A percentile compares a stretch with the other conserved stretches of the same genome.
Conservation (phyloP, 2,113 vertebrate species). For the Tapirus terrestris region DNA sequence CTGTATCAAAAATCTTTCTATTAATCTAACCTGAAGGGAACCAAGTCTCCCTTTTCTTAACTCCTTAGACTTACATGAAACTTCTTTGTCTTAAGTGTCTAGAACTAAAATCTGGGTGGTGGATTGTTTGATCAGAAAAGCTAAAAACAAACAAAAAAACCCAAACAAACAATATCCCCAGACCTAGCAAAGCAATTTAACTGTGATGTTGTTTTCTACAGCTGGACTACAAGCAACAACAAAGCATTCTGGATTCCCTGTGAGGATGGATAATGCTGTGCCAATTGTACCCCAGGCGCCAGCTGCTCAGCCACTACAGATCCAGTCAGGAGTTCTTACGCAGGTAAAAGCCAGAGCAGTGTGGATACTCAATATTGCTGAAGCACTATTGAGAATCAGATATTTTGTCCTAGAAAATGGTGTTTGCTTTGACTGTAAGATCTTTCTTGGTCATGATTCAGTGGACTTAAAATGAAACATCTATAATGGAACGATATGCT, state of each 20-base stretch:
- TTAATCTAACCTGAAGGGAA: background rate
- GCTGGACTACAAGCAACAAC: conserved; percentile 94
- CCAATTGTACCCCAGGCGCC: conserved; percentile 96
- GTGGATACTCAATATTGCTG: background rate
- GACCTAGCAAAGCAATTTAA: conserved; percentile 19
- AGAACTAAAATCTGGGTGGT: conserved; percentile 36
- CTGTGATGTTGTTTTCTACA: conserved; percentile 67
- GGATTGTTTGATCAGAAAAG: conserved; percentile 3
- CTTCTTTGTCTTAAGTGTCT: conserved; percentile 35
- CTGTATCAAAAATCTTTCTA: background rate
- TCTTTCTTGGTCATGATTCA: conserved; percentile 75
- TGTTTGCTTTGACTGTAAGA: conserved; percentile 45
- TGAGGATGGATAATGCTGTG: conserved; percentile 97
- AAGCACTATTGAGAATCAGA: background rate
- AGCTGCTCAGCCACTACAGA: conserved; percentile 95
- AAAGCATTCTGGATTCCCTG: conserved; percentile 96
- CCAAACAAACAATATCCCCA: background rate
- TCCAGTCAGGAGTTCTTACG: conserved; percentile 96
- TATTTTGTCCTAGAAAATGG: conserved; percentile 15
- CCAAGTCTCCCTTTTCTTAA: conserved; percentile 31
- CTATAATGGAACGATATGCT: background rate
- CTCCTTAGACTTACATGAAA: background rate
- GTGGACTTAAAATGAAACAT: conserved; percentile 45
- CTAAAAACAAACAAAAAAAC: background rate
- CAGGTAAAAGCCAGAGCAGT: conserved; percentile 89